Conservation (phyloP, 2,888 invertebrate genomes). For the Ophion slaviceki region DNA sequence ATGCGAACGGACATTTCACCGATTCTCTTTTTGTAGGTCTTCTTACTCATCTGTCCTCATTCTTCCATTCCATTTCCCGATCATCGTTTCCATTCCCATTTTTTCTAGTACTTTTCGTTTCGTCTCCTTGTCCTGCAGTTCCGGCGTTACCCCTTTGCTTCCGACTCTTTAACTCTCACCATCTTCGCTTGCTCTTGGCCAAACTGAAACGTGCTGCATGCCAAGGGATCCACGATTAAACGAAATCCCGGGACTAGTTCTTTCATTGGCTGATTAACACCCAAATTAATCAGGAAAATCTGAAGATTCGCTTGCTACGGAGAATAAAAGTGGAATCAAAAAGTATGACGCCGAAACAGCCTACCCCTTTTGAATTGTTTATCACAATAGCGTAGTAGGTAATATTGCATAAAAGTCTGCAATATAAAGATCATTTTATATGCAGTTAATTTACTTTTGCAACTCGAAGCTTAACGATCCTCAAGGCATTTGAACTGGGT, state of each 20-base stretch:
- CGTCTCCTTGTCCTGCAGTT: constrained; percentile 43
- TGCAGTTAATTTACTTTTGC: too few species aligned
- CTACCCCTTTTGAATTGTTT: neutral
- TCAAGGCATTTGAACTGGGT: too few species aligned
- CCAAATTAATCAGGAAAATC: constrained; percentile 70
- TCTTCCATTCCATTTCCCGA: constrained; percentile 41
- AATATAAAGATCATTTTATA: too few species aligned
- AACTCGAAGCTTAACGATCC: too few species aligned
- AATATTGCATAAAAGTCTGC: too few species aligned
- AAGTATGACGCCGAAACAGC: neutral
- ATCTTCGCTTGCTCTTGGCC: neutral
- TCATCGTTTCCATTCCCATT: constrained; percentile 33
- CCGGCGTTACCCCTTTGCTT: constrained; percentile 28
- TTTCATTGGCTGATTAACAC: constrained; percentile 72
- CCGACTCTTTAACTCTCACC: neutral
- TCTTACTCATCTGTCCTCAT: constrained; percentile 43
- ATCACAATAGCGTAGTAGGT: neutral
- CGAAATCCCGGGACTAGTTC: constrained; percentile 41
- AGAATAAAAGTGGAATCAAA: constrained; percentile 18
- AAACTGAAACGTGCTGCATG: constrained; percentile 44
- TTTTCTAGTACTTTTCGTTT: constrained; percentile 40
- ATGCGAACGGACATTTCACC: constrained; percentile 17
- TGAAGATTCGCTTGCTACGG: constrained; percentile 54
- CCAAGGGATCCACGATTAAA: constrained; percentile 58
- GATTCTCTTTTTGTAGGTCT: constrained; percentile 33